Conservation (phyloP, 37 sponge, comb jelly and placozoan genomes). For the Axinella damicornis region DNA sequence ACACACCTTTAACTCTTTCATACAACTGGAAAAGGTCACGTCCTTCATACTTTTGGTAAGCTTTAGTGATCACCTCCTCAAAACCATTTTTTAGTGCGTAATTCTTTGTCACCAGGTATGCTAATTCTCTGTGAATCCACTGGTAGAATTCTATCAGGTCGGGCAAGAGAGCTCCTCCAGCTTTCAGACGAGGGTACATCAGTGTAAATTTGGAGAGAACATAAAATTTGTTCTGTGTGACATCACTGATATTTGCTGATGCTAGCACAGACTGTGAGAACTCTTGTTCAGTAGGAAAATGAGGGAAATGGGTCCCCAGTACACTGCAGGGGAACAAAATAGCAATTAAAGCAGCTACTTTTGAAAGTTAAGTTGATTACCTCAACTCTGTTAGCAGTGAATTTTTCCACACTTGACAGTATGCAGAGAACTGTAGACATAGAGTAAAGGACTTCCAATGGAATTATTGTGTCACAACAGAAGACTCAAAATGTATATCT, state of each 20-base stretch:
- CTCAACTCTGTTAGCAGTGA: too few relatives aligned
- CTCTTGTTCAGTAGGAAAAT: slow-evolving; percentile 51
- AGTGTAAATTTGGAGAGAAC: slow-evolving; percentile 37
- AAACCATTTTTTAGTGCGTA: slow-evolving; percentile 8
- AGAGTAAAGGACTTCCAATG: too few relatives aligned
- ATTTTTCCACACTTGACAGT: too few relatives aligned
- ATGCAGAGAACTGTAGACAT: too few relatives aligned
- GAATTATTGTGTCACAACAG: too few relatives aligned
- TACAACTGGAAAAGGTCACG: slow-evolving; percentile 30
- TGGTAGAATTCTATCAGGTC: slow-evolving; percentile 78
- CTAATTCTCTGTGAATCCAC: slow-evolving; percentile 69
- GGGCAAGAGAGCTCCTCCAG: slow-evolving; percentile 58
- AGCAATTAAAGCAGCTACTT: too few relatives aligned
- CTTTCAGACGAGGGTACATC: slow-evolving; percentile 26
- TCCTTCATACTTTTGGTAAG: neutral
- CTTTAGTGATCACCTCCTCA: neutral
- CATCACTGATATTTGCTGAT: neutral
- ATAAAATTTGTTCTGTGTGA: neutral
- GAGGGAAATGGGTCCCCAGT: slow-evolving; percentile 50
- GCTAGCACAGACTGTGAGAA: slow-evolving; percentile 56
- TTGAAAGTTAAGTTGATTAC: too few relatives aligned
- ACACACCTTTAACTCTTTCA: slow-evolving; percentile 65
- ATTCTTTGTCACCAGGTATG: slow-evolving; percentile 11
- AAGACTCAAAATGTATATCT: too few relatives aligned
- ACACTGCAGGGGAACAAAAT: slow-evolving; percentile 30